These are phyloP conservation scores for Cecidostiba fungosa DNA, from an alignment of 2,888 invertebrate genomes.

Conservation along the genomic window DNA sequence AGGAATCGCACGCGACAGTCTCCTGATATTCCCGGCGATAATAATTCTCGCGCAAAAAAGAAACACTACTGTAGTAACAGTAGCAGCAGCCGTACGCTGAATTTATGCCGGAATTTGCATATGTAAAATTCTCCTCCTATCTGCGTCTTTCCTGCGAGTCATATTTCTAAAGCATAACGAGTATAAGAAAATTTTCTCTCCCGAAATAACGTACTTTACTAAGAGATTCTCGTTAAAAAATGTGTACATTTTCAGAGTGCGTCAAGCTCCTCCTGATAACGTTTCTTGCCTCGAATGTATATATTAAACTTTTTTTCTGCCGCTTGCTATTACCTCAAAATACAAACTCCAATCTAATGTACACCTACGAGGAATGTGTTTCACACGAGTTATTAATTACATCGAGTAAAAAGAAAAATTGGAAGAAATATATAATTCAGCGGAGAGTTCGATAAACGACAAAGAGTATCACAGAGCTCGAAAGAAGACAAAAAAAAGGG, in stretches of 20 bases:
- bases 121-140: slow-evolving; percentile 15
- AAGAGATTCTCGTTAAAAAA: slow-evolving; percentile 2
- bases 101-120: slow-evolving; percentile 13
- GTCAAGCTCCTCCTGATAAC: background rate
- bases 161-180: slow-evolving; percentile 2
- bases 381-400: slow-evolving; percentile 6
- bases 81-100: background rate
- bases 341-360: background rate
- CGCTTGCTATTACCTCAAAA: background rate
- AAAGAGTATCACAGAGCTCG: background rate
- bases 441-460: background rate
- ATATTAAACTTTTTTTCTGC: background rate
- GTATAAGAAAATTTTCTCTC: background rate
- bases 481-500: background rate
- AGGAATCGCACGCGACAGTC: background rate
- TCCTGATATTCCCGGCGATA: background rate
- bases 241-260: background rate
- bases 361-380: background rate
- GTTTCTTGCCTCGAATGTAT: background rate
- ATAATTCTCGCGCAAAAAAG: background rate
- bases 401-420: background rate
- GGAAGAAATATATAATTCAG: background rate
- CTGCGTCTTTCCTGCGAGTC: background rate
- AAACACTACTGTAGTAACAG: background rate
- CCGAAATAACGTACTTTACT: background rate